Base-by-base conservation (phyloP, 2,888 invertebrate genomes). In the Heliconius ethilla region DNA sequence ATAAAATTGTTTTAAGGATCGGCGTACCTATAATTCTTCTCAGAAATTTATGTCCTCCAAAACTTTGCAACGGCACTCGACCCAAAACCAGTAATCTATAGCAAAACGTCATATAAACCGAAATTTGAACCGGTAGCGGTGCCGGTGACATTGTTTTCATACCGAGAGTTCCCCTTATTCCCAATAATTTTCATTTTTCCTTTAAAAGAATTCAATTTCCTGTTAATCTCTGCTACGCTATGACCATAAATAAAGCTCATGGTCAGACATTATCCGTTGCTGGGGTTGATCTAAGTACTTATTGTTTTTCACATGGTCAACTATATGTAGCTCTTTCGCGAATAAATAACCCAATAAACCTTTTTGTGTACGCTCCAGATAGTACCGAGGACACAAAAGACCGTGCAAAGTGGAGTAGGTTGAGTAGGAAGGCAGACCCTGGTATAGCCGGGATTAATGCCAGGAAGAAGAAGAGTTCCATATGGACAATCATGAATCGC, bases 151-250 rank as follows among this genome's bases (percentile, higher is more conserved):
- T 11, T 18, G 76, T 81, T 18, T 82, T 82, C 62, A 81, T 81
- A 37, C 82, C 82, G 18, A 75, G 81, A 11, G 82, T 81, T 10
- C 79, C 82, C 3, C 25, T 82, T 5, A 81, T 80, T 18, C 81
- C 79, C 22, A 81, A 79, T 62, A 79, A 81, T 77, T 80, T 79
- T 69, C 79, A 76, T 27, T 80, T 45, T 81, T 15, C 55, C 4
- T 55, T 55, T 18, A 55, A 55, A 55, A 6, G 55, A 15, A 18
- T 55, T 6, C 18, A 55, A 22, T 55, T 55, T 55, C 22, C 55
- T 55, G 22, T 55, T 15, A 55, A 18, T 18, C 29, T 33, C 29
- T 33, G 29, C 55, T 29, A 65, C 40, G 29, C 55, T 29, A 65
- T 33, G 75, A 77, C 81, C 2, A 79, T 79, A 13, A 79, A 80